Percentiles rank a stretch among this genome's conserved stretches.
These are phyloP conservation scores for Fragum sueziense DNA, from an alignment of 2,888 invertebrate genomes.

Conservation along the genomic window DNA sequence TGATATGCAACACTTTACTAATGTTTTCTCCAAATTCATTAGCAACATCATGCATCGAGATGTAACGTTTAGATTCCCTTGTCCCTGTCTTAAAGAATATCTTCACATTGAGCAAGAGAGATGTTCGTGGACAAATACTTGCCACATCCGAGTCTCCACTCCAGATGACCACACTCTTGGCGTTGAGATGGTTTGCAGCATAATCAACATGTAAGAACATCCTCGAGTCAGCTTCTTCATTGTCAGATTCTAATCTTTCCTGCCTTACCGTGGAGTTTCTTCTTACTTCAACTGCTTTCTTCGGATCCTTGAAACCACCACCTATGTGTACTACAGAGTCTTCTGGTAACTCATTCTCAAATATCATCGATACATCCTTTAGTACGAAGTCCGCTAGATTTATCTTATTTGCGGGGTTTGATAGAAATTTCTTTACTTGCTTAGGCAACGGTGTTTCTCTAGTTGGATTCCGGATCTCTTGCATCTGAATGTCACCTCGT, in stretches of 20 bases:
- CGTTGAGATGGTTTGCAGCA: background rate
- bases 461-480: conserved; percentile 11
- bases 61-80: background rate
- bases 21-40: conserved; percentile 7
- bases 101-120: background rate
- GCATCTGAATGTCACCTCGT: background rate
- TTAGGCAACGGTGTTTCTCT: conserved; percentile 1
- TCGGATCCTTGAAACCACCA: conserved; percentile 9
- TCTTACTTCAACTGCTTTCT: background rate
- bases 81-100: conserved; percentile 17
- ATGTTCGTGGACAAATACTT: background rate
- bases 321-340: background rate
- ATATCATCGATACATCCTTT: background rate
- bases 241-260: conserved; percentile 18
- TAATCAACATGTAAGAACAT: background rate
- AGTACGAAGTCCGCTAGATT: background rate
- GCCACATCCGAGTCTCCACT: conserved; percentile 21
- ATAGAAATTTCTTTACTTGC: background rate
- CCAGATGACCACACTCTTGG: background rate
- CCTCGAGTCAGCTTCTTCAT: conserved; percentile 12
- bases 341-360: background rate
- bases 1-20: background rate
- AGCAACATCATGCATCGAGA: conserved; percentile 20
- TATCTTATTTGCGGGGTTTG: conserved; percentile 10
- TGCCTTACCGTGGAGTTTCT: background rate